phyloP scores from a whole-genome alignment of 2,113 vertebrate species.

The Microtus richardsoni region DNA sequence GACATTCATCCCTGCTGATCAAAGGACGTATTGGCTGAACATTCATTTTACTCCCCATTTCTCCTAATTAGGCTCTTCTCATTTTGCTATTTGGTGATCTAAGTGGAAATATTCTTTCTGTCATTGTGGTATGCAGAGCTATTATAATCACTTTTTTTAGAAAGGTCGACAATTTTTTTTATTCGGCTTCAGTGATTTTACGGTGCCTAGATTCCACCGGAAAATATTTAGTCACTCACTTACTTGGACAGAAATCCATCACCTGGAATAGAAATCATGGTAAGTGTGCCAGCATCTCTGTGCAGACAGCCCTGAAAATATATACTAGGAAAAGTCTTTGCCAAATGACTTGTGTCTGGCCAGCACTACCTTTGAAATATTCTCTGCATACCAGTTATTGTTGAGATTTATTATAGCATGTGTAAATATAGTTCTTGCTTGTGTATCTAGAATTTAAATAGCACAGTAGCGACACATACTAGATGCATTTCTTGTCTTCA shows the following conservation, averaged over 20 bases:
- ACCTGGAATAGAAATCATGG: constrained; percentile 90
- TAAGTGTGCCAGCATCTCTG: constrained; percentile 87
- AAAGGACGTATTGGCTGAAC: constrained; percentile 61
- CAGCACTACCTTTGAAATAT: constrained; percentile 85
- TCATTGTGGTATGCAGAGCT: constrained; percentile 83
- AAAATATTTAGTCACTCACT: constrained; percentile 90
- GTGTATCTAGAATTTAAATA: constrained; percentile 81
- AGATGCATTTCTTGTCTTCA: constrained; percentile 77
- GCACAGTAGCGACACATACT: constrained; percentile 83
- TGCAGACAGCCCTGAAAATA: constrained; percentile 89
- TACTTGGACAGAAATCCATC: constrained; percentile 88
- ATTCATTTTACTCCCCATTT: neutral
- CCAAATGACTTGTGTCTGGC: constrained; percentile 89
- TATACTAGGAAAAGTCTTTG: constrained; percentile 84
- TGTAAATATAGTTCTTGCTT: constrained; percentile 85
- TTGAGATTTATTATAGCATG: constrained; percentile 85
- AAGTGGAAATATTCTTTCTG: constrained; percentile 87
- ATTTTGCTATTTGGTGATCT: constrained; percentile 71
- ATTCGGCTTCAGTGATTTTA: constrained; percentile 88
- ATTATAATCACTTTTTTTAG: constrained; percentile 84
- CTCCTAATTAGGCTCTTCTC: constrained; percentile 63
- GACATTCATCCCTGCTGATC: constrained; percentile 57
- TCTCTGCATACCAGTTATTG: constrained; percentile 84
- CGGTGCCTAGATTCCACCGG: constrained; percentile 89
- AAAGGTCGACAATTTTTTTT: constrained; percentile 86